Evolutionary conservation across 2,113 vertebrate species (phyloP).

Genomic region (Podarcis cretensis): DNA sequence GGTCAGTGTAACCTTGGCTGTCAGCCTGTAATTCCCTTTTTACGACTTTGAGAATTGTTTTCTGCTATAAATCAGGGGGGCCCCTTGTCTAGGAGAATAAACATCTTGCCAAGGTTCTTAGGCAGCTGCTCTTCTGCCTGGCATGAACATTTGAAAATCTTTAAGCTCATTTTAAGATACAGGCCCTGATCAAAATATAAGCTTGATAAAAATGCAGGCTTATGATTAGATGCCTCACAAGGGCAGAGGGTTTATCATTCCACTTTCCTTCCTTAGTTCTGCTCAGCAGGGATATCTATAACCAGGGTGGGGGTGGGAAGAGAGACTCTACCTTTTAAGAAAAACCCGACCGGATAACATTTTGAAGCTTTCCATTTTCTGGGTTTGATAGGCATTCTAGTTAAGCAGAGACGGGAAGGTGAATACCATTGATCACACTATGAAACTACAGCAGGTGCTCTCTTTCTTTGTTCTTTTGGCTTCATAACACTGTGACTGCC

Average conservation of each 20-base stretch:
- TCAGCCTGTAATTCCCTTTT: too few species aligned
- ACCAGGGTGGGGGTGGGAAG: slow-evolving; percentile 11
- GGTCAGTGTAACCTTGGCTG: too few species aligned
- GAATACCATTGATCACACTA: slow-evolving; percentile 50
- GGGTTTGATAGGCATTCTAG: slow-evolving; percentile 48
- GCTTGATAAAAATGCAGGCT: too few species aligned
- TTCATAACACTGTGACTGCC: slow-evolving; percentile 39
- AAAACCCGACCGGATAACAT: slow-evolving; percentile 46
- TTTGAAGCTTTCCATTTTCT: slow-evolving; percentile 59
- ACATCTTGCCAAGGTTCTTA: too few species aligned
- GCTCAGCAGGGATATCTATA: slow-evolving; percentile 59
- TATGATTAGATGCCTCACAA: too few species aligned
- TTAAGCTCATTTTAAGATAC: too few species aligned
- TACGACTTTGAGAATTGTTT: too few species aligned
- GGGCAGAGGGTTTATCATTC: slow-evolving; percentile 42
- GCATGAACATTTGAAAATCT: too few species aligned
- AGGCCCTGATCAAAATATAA: too few species aligned
- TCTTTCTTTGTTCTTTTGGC: slow-evolving; percentile 13
- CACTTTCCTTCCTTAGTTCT: slow-evolving; percentile 56
- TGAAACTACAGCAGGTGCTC: neutral
- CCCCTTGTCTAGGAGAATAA: too few species aligned
- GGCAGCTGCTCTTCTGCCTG: too few species aligned
- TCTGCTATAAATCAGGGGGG: too few species aligned
- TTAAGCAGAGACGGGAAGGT: slow-evolving; percentile 47
- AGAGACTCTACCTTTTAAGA: slow-evolving; percentile 18